Base-by-base conservation (phyloP, 2,888 invertebrate genomes). In the Monochamus alternatus region DNA sequence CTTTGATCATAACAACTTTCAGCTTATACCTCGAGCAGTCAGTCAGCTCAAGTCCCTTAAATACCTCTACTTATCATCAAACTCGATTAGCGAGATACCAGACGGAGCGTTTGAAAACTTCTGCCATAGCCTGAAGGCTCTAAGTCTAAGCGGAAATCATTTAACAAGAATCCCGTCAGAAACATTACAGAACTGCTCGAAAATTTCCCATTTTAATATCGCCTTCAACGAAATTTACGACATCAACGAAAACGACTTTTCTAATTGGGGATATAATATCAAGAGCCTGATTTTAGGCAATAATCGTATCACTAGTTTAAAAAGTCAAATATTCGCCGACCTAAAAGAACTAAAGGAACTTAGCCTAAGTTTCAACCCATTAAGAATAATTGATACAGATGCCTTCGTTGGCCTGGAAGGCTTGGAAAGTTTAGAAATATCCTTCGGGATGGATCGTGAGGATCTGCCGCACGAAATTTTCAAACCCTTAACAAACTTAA, bases 291-390 rank as follows among this genome's bases (percentile, higher is more conserved):
- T 96, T 82, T 90, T 97, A 83, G 92, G 95, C 79, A 97, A 96
- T 89, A 97, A 97, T 88, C 93, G 95, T 87, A 93, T 97, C 81
- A 94, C 94, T 51, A 93, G 92, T 87, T 90, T 94, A 82, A 93
- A 92, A 85, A 91, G 92, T 80, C 93, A 93, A 84, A 92, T 95
- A 81, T 95, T 97, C 88, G 91, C 92, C 75, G 93, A 93, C 58
- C 91, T 95, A 69, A 93, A 93, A 80, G 93, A 94, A 81, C 91
- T 98, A 81, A 94, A 95, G 85, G 97, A 97, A 89, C 92, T 98
- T 80, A 96, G 96, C 89, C 90, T 98, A 81, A 97, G 97, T 87
- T 97, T 97, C 89, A 98, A 98, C 89, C 94, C 95, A 85, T 92
- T 98, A 79, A 93, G 94, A 83, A 94, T 94, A 85, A 92, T 98